Evolutionary conservation across 1,140 invertebrate species (phyloP), one percentile per base, ranked within the genome.

Genomic region (Calosoma granatense): DNA sequence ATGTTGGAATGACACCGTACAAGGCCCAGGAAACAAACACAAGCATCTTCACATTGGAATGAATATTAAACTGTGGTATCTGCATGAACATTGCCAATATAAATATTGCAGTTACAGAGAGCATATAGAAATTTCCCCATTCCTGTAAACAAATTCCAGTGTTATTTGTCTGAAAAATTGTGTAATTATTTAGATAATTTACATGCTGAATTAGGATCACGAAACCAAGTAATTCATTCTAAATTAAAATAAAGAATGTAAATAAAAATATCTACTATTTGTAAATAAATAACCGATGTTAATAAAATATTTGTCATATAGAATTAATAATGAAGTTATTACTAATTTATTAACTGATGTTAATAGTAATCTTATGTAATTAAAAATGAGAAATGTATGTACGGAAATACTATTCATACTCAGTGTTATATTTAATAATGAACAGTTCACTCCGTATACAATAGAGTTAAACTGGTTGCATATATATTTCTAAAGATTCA

Each of bases 1-100:
- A 72, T 1, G 93, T 90, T 11, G 94, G 94, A 57, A 96, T 74
- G 0, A 97, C 81, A 15, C 94, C 94, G 69, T 94, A 97, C 14
- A 82, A 83, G 1, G 88, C 91, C 84, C 95, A 92, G 2, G 79
- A 77, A 56, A 91, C 82, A 69, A 95, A 94, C 19, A 94, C 83
- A 14, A 83, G 68, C 66, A 93, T 82, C 71, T 90, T 90, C 2
- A 86, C 74, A 56, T 84, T 78, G 20, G 83, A 80, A 20, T 85
- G 78, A 1, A 88, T 78, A 59, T 85, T 80, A 41, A 89, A 74
- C n/a, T 76, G 73, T 4, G 87, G 87, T 51, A 94, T 78, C 66
- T 94, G 92, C 23, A 92, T 73, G 26, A 79, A 67, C 81, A 92
- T 89, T 23, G 88, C 87, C 53, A 87, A 69, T 6, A 81, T 72